Evolutionary conservation across 2,888 invertebrate species (phyloP).

Genomic region (Drosophila greeni): DNA sequence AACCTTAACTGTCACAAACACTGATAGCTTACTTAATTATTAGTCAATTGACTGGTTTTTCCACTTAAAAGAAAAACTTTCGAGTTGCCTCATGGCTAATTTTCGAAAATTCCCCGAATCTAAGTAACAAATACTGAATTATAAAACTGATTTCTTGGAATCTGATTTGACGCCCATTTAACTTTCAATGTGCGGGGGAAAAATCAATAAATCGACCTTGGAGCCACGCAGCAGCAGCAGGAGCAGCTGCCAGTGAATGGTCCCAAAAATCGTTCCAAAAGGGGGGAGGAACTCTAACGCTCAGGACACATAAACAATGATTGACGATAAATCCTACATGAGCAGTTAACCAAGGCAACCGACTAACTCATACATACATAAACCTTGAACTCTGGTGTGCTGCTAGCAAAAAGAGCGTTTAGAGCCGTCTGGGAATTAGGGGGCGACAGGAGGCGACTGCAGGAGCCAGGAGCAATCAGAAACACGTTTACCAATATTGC

Average conservation of each 20-base stretch:
- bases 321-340: slow-evolving; percentile 48
- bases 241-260: slow-evolving; percentile 20
- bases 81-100: not conserved
- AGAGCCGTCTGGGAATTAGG: slow-evolving; percentile 29
- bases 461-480: slow-evolving; percentile 51
- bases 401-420: slow-evolving; percentile 38
- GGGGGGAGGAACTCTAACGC: slow-evolving; percentile 17
- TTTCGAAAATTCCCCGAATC: slow-evolving; percentile 9
- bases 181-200: slow-evolving; percentile 56
- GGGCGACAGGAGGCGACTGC: slow-evolving; percentile 7
- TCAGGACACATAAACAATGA: slow-evolving; percentile 48
- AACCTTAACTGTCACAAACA: not conserved
- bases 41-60: not conserved
- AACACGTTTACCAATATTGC: slow-evolving; percentile 56
- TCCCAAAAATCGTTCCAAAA: slow-evolving; percentile 13
- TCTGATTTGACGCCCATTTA: slow-evolving; percentile 11
- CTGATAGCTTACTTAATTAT: not conserved
- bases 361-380: slow-evolving; percentile 48
- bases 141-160: slow-evolving; percentile 34
- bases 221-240: slow-evolving; percentile 38
- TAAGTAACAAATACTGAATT: not conserved
- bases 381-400: slow-evolving; percentile 63
- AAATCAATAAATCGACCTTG: slow-evolving; percentile 77
- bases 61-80: not conserved
- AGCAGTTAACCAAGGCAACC: slow-evolving; percentile 44